These are phyloP conservation scores for Acinonyx jubatus DNA, from an alignment of 2,113 vertebrate genomes.

Conservation along the genomic window DNA sequence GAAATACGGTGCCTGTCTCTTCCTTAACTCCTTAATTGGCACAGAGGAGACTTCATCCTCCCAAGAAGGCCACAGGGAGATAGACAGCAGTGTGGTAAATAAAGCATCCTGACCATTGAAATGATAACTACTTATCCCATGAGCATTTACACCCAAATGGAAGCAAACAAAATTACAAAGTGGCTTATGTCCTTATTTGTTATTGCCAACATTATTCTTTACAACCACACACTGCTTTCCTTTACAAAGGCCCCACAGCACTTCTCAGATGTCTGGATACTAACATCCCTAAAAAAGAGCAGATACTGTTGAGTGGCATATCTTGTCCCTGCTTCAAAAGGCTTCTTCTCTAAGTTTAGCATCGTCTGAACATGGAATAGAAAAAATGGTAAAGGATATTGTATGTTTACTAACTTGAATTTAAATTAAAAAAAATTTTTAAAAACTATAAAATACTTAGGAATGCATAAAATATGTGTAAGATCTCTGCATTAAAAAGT, in stretches of 20 bases:
- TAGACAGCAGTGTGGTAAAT: background rate
- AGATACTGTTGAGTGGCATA: accelerated
- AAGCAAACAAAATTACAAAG: background rate
- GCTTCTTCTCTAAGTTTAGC: background rate
- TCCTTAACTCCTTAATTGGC: background rate
- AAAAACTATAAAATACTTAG: too few species aligned
- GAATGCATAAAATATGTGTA: too few species aligned
- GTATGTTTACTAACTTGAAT: too few species aligned
- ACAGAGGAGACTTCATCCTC: background rate
- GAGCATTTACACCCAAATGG: background rate
- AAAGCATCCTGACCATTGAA: background rate
- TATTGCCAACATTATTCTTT: background rate
- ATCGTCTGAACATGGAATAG: background rate
- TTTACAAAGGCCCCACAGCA: background rate
- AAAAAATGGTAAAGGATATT: too few species aligned
- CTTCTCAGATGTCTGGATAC: background rate
- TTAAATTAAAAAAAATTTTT: too few species aligned
- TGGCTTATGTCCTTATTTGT: background rate
- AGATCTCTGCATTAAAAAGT: too few species aligned
- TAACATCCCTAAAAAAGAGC: background rate
- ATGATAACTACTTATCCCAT: background rate
- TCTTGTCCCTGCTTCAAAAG: background rate
- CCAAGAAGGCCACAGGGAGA: background rate
- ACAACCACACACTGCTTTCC: background rate
- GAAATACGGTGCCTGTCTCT: background rate